Percentiles rank a stretch among this genome's conserved stretches.
Conservation (phyloP, 2,888 invertebrate genomes). For the Chydorus sphaericus region DNA sequence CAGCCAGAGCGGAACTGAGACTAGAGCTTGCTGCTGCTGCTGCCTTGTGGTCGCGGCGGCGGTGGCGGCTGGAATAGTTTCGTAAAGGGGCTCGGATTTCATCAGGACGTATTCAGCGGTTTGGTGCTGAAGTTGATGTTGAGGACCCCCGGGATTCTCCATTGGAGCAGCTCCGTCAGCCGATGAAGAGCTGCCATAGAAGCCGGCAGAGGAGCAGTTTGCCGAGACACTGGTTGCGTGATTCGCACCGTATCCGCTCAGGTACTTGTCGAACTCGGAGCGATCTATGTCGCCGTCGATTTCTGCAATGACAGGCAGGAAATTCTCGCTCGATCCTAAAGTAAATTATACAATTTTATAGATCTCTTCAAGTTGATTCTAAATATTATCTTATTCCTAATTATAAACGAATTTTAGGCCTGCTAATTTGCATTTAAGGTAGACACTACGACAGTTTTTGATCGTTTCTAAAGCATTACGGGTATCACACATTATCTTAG, state of each 20-base stretch:
- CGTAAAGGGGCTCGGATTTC: slow-evolving; percentile 7
- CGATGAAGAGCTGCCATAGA: neutral
- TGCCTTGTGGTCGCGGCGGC: too few species aligned
- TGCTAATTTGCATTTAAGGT: too few species aligned
- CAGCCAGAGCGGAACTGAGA: slow-evolving; percentile 40
- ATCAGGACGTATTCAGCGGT: neutral
- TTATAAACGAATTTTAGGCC: too few species aligned
- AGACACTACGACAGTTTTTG: too few species aligned
- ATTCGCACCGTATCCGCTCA: slow-evolving; percentile 29
- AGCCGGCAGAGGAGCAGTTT: slow-evolving; percentile 23
- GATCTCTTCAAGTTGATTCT: too few species aligned
- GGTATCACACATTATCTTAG: too few species aligned
- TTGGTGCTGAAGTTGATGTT: too few species aligned
- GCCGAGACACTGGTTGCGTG: slow-evolving; percentile 7
- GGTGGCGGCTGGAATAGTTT: slow-evolving; percentile 4
- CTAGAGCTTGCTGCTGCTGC: slow-evolving; percentile 18
- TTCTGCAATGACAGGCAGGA: neutral
- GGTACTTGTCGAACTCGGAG: slow-evolving; percentile 58
- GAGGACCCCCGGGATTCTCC: neutral
- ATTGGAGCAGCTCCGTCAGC: neutral
- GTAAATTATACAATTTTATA: too few species aligned
- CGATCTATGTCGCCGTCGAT: slow-evolving; percentile 34
- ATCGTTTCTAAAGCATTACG: too few species aligned
- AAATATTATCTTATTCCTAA: too few species aligned
- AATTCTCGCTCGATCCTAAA: neutral